Conservation (phyloP, 2,797 vertebrate genomes). For the Sebastes baramenuke region DNA sequence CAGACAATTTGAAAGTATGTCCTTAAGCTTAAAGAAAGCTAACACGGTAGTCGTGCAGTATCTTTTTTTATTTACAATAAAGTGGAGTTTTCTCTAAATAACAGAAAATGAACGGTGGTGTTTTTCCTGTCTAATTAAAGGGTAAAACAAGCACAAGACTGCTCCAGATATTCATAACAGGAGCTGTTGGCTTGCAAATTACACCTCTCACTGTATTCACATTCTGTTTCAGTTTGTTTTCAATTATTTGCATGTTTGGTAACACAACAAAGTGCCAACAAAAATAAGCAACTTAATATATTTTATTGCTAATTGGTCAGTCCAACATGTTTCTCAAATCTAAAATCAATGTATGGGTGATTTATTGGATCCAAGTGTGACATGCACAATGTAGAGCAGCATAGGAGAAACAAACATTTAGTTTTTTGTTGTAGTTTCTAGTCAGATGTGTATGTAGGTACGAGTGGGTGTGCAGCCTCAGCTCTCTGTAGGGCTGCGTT, state of each 20-base stretch:
- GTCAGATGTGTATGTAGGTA: conserved; percentile 53
- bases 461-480: conserved; percentile 69
- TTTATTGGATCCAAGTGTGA: conserved; percentile 21
- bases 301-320: background rate
- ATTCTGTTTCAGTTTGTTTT: conserved; percentile 22
- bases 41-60: background rate
- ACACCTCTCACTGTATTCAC: conserved; percentile 7
- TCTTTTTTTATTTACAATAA: conserved; percentile 17
- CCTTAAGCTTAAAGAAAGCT: conserved; percentile 1
- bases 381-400: conserved; percentile 10
- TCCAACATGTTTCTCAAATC: conserved; percentile 2
- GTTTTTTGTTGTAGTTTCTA: conserved; percentile 51
- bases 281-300: background rate
- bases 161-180: conserved; percentile 15
- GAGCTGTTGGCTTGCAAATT: conserved; percentile 30
- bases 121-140: conserved; percentile 45
- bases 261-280: background rate
- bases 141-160: conserved; percentile 12
- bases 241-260: conserved; percentile 2
- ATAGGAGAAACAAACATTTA: conserved; percentile 42
- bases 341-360: background rate
- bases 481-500: conserved; percentile 56
- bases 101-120: background rate
- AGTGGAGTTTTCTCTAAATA: conserved; percentile 8
- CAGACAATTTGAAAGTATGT: conserved; percentile 3